Evolutionary conservation across 92 coral and sea anemone genomes (phyloP).

Genomic region (Nematostella vectensis): DNA sequence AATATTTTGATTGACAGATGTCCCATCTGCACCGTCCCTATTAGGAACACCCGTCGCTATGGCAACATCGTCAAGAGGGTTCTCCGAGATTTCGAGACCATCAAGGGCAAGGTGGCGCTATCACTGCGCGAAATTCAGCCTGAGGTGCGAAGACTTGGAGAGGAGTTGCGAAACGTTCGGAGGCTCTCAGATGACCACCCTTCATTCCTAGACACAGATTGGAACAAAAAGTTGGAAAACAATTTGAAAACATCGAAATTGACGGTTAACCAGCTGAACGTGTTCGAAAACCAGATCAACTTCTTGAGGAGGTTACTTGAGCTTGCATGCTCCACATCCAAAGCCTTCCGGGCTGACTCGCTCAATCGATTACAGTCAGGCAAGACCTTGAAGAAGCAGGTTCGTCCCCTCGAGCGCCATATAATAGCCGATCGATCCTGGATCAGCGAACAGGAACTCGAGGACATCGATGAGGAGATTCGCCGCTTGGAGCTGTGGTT

Average conservation of each 20-base stretch:
- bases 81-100: conserved; percentile 66
- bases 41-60: conserved; percentile 78
- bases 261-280: conserved; percentile 46
- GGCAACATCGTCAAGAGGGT: conserved; percentile 81
- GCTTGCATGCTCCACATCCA: conserved; percentile 5
- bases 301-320: conserved; percentile 45
- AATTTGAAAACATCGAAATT: conserved; percentile 7
- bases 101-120: conserved; percentile 28
- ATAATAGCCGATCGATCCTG: too few species aligned
- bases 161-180: neutral
- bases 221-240: conserved; percentile 1
- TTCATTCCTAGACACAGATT: conserved; percentile 8
- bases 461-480: conserved; percentile 69
- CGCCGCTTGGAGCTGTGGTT: conserved; percentile 41
- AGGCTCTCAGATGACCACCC: neutral
- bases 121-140: neutral
- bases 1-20: conserved; percentile 37
- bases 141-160: conserved; percentile 6
- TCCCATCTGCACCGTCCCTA: conserved; percentile 65
- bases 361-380: too few species aligned
- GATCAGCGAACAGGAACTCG: conserved; percentile 75
- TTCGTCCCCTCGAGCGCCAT: too few species aligned
- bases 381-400: too few species aligned
- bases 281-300: conserved; percentile 67
- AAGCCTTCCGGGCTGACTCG: conserved; percentile 7